A percentile compares a stretch with the other conserved stretches of the same genome.
These are phyloP conservation scores for Misgurnus mizolepis DNA, from an alignment of 2,113 vertebrate species.

Conservation along the genomic window DNA sequence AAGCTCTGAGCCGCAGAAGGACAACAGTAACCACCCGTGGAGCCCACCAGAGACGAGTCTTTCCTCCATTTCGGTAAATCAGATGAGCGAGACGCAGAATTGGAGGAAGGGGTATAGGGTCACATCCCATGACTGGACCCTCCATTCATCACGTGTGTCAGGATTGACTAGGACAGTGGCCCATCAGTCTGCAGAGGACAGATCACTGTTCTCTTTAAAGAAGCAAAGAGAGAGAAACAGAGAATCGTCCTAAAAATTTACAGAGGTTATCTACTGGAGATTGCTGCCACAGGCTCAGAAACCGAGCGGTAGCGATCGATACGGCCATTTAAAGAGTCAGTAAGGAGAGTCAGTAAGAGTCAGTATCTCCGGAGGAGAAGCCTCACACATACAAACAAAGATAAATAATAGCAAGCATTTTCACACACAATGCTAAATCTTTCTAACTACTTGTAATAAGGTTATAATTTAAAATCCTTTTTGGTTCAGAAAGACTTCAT, in stretches of 20 bases:
- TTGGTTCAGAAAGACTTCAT: not conserved
- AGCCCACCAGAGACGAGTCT: not conserved
- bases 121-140: slow-evolving; percentile 8
- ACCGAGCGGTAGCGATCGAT: slow-evolving; percentile 38
- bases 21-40: not conserved
- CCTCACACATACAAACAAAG: slow-evolving; percentile 11
- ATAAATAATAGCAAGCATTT: not conserved
- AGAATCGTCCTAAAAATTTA: slow-evolving; percentile 25
- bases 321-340: slow-evolving; percentile 27
- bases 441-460: not conserved
- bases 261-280: slow-evolving; percentile 39
- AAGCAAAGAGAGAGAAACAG: not conserved
- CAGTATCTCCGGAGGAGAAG: slow-evolving; percentile 2
- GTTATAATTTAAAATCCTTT: not conserved
- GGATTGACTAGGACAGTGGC: slow-evolving; percentile 5
- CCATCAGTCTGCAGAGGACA: slow-evolving; percentile 14
- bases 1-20: slow-evolving; percentile 11
- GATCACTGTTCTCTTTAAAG: slow-evolving; percentile 1
- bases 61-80: not conserved
- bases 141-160: slow-evolving; percentile 31
- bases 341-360: not conserved
- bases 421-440: not conserved
- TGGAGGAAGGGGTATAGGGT: slow-evolving; percentile 11
- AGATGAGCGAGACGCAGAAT: not conserved
- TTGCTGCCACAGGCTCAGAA: slow-evolving; percentile 25